Evolutionary conservation across 2,113 vertebrate genomes (phyloP), one percentile per base, ranked within the genome.

Genomic region (Salminus brasiliensis): DNA sequence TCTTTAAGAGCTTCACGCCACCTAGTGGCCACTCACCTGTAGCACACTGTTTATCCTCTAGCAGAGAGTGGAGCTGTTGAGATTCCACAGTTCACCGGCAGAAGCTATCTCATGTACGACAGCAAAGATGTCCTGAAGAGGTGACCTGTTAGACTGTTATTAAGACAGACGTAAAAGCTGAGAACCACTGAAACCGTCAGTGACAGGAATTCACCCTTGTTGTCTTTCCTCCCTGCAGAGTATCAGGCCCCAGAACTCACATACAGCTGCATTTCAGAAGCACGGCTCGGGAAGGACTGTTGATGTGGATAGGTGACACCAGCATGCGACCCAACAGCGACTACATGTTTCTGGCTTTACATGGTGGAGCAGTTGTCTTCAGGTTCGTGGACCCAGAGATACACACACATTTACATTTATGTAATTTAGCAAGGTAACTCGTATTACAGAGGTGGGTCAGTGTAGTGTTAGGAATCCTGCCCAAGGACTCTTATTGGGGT

Each of bases 231-330:
- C 52, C 25, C n/a, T 5, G 10, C 83, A 95, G 94, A 83, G 91
- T 96, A 0, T 94, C 95, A 1, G 95, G 95, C 79, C 91, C 91
- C 70, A 92, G 94, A 78, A 92, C 94, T 0, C 94, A 95, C 0
- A 87, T 91, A 0, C 95, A 95, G 78, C 92, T 95, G 92, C 92
- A 94, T 62, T 96, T 96, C 87, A 94, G 94, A 88, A 93, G 95
- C 0, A 91, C 91, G 10, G 87, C 91, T 81, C 93, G 91, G 70
- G 92, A 96, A 2, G 95, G 95, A 18, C 89, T 96, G 69, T 36
- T 95, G 85, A 77, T 95, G 81, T 96, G 94, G 94, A 89, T 94
- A 34, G 94, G 95, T 57, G 91, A 94, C 72, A 93, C 87, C 53
- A 91, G 91, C 36, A 83, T 94, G 93, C 78, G 91, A 69, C 77